Evolutionary conservation across 2,113 vertebrate species (phyloP), one percentile per base, ranked within the genome.

Genomic region (Tylochromis polylepis): DNA sequence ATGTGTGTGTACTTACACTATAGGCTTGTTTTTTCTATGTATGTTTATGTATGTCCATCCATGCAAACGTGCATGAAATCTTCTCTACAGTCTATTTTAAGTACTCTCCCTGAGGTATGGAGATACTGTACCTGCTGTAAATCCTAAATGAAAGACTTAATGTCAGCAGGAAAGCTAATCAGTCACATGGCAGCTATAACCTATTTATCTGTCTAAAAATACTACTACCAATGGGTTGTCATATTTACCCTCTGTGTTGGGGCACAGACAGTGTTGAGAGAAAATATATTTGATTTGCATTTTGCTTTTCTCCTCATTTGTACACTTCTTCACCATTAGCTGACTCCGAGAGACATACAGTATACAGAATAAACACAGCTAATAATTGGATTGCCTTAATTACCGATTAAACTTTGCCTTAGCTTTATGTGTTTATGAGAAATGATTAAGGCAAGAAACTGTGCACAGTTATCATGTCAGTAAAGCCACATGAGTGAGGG

Each of bases 11-110:
- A 60, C 29, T 79, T 51, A 15, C 29, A 75, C 31, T 38, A n/a
- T 51, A 77, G 34, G 53, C 83, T 81, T 51, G 5, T 51, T 78
- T 49, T 78, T 38, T 14, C 16, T 70, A 43, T 58, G 43, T 27
- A 11, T 53, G 51, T 70, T 24, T 7, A 70, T 77, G 56, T 59
- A 29, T 79, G 24, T 82, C 12, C 11, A 24, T 82, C 20, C 51
- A 34, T 56, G 79, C 22, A 36, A 46, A 53, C 24, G 1, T 27
- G 27, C 12, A 8, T 86, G 70, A 82, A 27, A 70, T 83, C 27
- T 49, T 82, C 14, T 85, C 34, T 49, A 22, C 11, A 4, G 70
- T 87, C 82, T 90, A 90, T 89, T 92, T 91, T 82, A 88, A 88
- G 78, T 60, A 34, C 67, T 49, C 18, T 83, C 79, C 83, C 55